Conservation (phyloP, 2,113 vertebrate species). For the Sylvia atricapilla region DNA sequence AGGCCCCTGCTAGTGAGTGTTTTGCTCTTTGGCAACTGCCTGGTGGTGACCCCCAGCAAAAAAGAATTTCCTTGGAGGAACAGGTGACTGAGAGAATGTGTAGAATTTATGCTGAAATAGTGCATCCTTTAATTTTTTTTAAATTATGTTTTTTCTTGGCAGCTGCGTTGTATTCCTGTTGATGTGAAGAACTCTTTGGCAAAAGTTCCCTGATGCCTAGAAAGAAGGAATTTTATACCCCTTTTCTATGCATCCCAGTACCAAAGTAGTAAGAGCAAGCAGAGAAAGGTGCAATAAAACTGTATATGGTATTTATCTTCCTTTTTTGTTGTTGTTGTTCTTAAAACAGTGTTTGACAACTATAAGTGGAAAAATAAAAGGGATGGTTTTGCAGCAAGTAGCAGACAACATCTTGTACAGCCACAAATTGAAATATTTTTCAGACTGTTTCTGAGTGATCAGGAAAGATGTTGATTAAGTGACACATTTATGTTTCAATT, state of each 20-base stretch:
- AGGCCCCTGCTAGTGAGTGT: background rate
- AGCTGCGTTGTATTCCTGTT: background rate
- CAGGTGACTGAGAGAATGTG: background rate
- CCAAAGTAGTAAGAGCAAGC: background rate
- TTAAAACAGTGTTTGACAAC: background rate
- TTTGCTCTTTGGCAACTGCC: background rate
- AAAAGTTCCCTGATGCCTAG: background rate
- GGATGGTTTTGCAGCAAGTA: background rate
- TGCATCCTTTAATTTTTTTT: background rate
- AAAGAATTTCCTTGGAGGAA: background rate
- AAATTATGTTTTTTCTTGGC: background rate
- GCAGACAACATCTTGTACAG: background rate
- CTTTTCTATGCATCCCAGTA: background rate
- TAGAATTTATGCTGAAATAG: background rate
- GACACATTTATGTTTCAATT: background rate
- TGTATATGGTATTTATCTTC: background rate
- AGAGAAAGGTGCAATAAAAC: background rate
- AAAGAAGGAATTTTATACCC: background rate
- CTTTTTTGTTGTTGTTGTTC: background rate
- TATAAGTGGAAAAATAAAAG: background rate
- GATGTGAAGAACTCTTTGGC: background rate
- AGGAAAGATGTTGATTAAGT: background rate
- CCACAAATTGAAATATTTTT: background rate
- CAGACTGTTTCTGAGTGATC: background rate
- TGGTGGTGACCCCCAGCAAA: too few relatives aligned